Evolutionary conservation across 2,888 invertebrate species (phyloP), one percentile per base, ranked within the genome.

Genomic region (Furcula furcula): DNA sequence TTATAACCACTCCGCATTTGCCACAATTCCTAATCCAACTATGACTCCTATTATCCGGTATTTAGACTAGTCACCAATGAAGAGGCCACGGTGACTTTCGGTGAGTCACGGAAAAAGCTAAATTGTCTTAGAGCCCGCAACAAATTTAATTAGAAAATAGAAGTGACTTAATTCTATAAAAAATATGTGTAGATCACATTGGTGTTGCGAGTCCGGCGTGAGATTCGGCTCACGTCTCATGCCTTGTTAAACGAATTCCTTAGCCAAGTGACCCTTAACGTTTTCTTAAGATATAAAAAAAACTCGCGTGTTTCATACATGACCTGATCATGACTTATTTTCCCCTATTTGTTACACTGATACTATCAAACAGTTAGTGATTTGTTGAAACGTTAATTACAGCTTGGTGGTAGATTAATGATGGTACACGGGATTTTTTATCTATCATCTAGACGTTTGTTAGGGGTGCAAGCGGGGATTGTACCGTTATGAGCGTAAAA

Each of bases 361-460:
- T 74, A 64, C 63, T 66, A 77, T 76, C 75, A 65, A 65, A 55
- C 63, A 60, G 55, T 55, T 65, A 63, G 73, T 76, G 76, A 85
- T 87, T 85, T 82, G 81, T 83, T 76, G 75, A 72, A 75, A 68
- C 71, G 76, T 79, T 83, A 85, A 86, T 85, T 81, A 80, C 67
- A 66, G 67, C 55, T 55, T 54, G 42, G 63, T 61, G 52, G 75
- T 75, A 72, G 70, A 77, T 82, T 76, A 80, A 78, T 78, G 70
- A 68, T 66, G 73, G 69, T 62, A 67, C 61, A 61, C 62, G 62
- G 67, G 65, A 69, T 82, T 79, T 76, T 70, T 58, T 59, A 59
- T 62, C 50, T 42, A 29, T 36, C 44, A 61, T 57, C 64, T 59
- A 52, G 52, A 51, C 53, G 50, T 45, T 44, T 37, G 51, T 56